Percentiles rank a stretch among this genome's conserved stretches.
These are phyloP conservation scores for Thumatha senex DNA, from an alignment of 2,888 invertebrate genomes.

Conservation along the genomic window DNA sequence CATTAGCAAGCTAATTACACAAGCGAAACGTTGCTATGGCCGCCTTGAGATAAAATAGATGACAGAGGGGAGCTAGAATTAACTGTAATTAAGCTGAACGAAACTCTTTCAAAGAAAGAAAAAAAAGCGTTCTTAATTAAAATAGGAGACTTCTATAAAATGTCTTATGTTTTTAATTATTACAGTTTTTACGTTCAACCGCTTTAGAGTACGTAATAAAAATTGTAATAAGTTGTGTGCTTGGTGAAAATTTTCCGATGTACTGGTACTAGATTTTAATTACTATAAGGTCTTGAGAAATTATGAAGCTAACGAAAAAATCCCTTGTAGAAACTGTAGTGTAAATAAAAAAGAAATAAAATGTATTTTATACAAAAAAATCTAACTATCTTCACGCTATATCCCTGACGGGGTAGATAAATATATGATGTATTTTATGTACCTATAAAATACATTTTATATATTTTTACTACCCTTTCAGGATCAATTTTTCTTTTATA, in stretches of 20 bases:
- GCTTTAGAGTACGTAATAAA: slow-evolving; percentile 25
- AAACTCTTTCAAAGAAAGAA: slow-evolving; percentile 60
- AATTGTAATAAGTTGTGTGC: slow-evolving; percentile 22
- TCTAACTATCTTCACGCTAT: no score
- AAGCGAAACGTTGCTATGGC: slow-evolving; percentile 46
- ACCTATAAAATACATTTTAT: no score
- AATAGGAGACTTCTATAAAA: slow-evolving; percentile 55
- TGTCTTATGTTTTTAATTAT: slow-evolving; percentile 67
- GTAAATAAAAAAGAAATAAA: no score
- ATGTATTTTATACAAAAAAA: no score
- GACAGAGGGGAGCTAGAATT: slow-evolving; percentile 56
- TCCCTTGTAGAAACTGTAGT: no score
- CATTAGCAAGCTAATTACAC: slow-evolving; percentile 55
- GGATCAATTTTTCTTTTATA: no score
- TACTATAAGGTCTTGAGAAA: no score
- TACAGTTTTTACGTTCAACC: slow-evolving; percentile 36
- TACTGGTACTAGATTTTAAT: no score
- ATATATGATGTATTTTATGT: no score
- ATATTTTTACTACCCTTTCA: no score
- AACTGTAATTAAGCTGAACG: slow-evolving; percentile 68
- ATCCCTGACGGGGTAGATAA: no score
- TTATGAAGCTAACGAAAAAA: no score
- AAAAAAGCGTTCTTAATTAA: slow-evolving; percentile 70
- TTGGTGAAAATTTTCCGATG: slow-evolving; percentile 11
- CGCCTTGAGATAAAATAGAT: slow-evolving; percentile 54